Conservation (phyloP, 2,797 vertebrate species). For the Tinamus major region DNA sequence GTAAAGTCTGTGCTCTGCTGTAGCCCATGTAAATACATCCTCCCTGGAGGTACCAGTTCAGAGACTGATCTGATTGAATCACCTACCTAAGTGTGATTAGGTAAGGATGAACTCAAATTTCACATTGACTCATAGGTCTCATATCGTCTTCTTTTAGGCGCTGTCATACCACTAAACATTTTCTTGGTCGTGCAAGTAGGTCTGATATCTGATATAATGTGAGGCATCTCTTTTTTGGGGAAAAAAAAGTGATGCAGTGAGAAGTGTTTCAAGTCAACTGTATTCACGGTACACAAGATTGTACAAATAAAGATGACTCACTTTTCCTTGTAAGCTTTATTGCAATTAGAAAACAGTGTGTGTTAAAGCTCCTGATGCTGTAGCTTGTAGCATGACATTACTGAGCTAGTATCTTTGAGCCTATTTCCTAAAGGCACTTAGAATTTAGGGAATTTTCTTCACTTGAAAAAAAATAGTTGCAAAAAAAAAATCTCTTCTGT, state of each 20-base stretch:
- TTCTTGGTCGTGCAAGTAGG: background rate
- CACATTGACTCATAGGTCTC: background rate
- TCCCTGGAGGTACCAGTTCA: background rate
- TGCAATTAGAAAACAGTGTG: conserved; percentile 9
- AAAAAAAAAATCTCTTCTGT: background rate
- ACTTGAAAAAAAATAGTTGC: background rate
- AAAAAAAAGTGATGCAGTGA: background rate
- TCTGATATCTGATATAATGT: background rate
- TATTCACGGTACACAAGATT: background rate
- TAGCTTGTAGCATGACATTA: background rate
- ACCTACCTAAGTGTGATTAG: background rate
- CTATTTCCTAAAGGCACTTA: background rate
- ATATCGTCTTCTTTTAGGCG: background rate
- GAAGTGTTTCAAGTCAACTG: background rate
- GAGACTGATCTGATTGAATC: rapidly evolving
- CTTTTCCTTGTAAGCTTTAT: background rate
- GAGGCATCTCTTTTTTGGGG: background rate
- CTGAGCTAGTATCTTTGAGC: background rate
- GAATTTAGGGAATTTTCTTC: background rate
- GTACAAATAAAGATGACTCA: conserved; percentile 8
- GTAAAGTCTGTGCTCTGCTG: background rate
- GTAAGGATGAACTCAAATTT: background rate
- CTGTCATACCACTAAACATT: background rate
- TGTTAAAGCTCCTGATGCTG: background rate
- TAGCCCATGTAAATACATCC: background rate